phyloP scores from a whole-genome alignment of 2,888 invertebrate genomes.

The Buathra laborator region DNA sequence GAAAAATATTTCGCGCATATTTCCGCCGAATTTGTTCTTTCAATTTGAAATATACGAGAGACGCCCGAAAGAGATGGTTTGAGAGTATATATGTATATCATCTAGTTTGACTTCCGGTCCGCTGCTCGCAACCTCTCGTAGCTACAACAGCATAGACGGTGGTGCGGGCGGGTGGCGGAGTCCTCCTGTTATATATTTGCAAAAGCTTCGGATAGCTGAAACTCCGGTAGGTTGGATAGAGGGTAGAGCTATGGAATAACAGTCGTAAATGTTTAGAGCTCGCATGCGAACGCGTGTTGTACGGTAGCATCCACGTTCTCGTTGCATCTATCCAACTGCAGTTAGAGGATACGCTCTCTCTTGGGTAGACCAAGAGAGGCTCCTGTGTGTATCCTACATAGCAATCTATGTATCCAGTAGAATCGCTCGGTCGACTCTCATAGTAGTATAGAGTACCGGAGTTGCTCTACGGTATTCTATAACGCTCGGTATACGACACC shows the following conservation, averaged over 20 bases:
- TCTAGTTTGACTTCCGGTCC: conserved; percentile 53
- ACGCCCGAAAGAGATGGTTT: not conserved
- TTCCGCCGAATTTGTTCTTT: conserved; percentile 24
- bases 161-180: conserved; percentile 11
- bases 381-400: conserved; percentile 32
- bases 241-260: conserved; percentile 56
- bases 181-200: conserved; percentile 27
- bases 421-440: conserved; percentile 21
- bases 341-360: conserved; percentile 33
- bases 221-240: conserved; percentile 42
- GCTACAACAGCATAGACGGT: conserved; percentile 10
- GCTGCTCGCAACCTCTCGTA: conserved; percentile 21
- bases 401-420: conserved; percentile 17
- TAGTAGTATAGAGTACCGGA: conserved; percentile 1
- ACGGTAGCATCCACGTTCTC: conserved; percentile 37
- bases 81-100: conserved; percentile 16
- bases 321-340: conserved; percentile 55
- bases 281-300: conserved; percentile 49
- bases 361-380: not conserved
- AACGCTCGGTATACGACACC: conserved; percentile 32
- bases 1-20: conserved; percentile 18
- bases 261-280: conserved; percentile 69
- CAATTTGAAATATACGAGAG: conserved; percentile 16
- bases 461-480: conserved; percentile 15
- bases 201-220: conserved; percentile 49